A percentile compares a stretch with the other conserved stretches of the same genome.
These are phyloP conservation scores for Gonioctena quinquepunctata DNA, from an alignment of 1,140 invertebrate species.

Conservation along the genomic window DNA sequence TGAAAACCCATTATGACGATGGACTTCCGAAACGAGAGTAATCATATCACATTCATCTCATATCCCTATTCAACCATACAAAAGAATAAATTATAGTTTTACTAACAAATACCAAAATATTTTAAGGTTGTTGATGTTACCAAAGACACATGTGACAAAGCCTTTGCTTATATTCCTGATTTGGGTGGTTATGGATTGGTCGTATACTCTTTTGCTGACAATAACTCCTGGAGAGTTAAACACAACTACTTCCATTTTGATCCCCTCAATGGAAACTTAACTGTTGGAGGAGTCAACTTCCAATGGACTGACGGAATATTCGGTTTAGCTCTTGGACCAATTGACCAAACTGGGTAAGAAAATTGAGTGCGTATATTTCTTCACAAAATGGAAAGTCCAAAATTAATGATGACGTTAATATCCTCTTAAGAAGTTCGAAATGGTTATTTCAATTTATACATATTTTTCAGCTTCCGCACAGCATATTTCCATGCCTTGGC, in stretches of 20 bases:
- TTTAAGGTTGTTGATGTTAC: constrained; percentile 69
- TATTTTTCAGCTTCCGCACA: constrained; percentile 58
- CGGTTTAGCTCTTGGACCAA: constrained; percentile 63
- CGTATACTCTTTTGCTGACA: constrained; percentile 72
- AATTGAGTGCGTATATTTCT: neutral
- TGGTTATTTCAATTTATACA: neutral
- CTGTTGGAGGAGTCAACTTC: constrained; percentile 72
- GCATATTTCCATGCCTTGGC: constrained; percentile 77
- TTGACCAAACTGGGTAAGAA: constrained; percentile 37
- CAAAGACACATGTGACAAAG: constrained; percentile 68
- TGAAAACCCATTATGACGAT: too few relatives aligned
- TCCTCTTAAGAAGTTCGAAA: neutral
- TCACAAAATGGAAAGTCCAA: neutral
- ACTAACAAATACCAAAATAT: too few relatives aligned
- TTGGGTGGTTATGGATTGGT: constrained; percentile 73
- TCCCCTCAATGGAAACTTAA: constrained; percentile 72
- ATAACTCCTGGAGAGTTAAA: constrained; percentile 75
- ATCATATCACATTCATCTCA: neutral
- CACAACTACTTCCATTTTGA: constrained; percentile 85
- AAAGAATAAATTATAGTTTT: constrained; percentile 5
- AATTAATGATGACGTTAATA: neutral
- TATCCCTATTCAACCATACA: neutral
- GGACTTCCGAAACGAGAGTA: too few relatives aligned
- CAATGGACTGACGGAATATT: constrained; percentile 80
- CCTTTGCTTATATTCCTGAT: constrained; percentile 76